Evolutionary conservation across 2,113 vertebrate species (phyloP), one percentile per base, ranked within the genome.

Genomic region (Ondatra zibethicus): DNA sequence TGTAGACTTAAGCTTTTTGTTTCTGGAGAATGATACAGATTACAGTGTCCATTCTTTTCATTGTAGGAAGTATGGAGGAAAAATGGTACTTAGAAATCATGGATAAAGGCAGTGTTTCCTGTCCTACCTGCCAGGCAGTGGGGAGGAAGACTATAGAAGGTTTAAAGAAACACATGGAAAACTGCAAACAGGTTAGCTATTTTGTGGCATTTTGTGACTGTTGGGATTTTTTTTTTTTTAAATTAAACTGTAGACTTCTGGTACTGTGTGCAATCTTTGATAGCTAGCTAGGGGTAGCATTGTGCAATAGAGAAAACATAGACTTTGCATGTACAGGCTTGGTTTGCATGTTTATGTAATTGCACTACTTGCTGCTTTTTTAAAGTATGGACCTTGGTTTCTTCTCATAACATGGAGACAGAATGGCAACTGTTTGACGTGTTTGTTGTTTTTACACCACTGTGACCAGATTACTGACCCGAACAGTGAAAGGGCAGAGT

Each of bases 121-220:
- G 99, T 95, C 99, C 99, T 0, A 99, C 99, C 0, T 99, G 99
- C 98, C 99, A 99, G 97, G 99, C 99, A 89, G 99, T 99, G 81
- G 99, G 99, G 96, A 99, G 99, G 63, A 99, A 99, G 98, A 99
- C 99, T 7, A 99, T 99, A 66, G 99, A 99, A 85, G 99, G 99
- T 21, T 98, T 99, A 97, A 99, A 99, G 98, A 99, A 99, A 72
- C 99, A 99, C 80, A 99, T 99, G 99, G 98, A 98, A 92, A 99
- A 99, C 96, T 99, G 99, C 98, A 98, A 98, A 96, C 98, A 99
- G 99, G 99, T 99, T 85, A 98, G 98, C 92, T 1, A 47, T 87
- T 93, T 93, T 92, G 45, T 92, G 65, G 39, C 13, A 9, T 88
- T 95, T 91, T 16, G 0, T 89, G 65, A 86, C 72, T 39, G 2